phyloP scores from a whole-genome alignment of 2,797 vertebrate genomes.

The Tapera naevia region DNA sequence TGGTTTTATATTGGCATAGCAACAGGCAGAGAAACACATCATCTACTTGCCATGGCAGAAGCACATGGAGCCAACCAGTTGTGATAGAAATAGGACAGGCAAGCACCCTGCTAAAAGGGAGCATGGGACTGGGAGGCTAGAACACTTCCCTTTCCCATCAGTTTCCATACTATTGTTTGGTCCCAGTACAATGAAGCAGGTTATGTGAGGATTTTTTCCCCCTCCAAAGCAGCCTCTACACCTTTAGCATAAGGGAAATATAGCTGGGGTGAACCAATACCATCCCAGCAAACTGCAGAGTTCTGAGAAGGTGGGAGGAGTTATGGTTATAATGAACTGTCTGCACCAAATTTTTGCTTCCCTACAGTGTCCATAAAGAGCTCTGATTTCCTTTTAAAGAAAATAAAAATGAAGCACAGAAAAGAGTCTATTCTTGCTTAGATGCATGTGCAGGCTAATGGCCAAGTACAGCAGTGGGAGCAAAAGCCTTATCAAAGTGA shows the following conservation, averaged over 20 bases:
- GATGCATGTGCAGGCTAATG: not conserved
- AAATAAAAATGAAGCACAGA: not conserved
- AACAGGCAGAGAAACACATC: not conserved
- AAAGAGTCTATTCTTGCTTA: not conserved
- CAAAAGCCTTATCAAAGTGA: not conserved
- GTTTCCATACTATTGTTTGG: accelerated
- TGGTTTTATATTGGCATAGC: not conserved
- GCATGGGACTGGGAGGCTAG: not conserved
- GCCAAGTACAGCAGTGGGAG: slow-evolving; percentile 6
- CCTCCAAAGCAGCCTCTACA: not conserved
- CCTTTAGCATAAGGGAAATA: not conserved
- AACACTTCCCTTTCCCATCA: not conserved
- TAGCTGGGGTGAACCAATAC: not conserved
- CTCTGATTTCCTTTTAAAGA: not conserved
- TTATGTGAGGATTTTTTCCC: not conserved
- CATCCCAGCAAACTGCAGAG: accelerated
- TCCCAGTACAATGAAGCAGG: not conserved
- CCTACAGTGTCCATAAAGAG: not conserved
- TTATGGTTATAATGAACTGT: not conserved
- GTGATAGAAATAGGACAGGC: not conserved
- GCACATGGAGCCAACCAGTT: accelerated
- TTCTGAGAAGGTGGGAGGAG: not conserved
- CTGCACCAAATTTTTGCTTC: not conserved
- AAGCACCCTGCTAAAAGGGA: not conserved
- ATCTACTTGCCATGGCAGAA: not conserved